Evolutionary conservation across 2,113 vertebrate species (phyloP).

Genomic region (Corynorhinus townsendii): DNA sequence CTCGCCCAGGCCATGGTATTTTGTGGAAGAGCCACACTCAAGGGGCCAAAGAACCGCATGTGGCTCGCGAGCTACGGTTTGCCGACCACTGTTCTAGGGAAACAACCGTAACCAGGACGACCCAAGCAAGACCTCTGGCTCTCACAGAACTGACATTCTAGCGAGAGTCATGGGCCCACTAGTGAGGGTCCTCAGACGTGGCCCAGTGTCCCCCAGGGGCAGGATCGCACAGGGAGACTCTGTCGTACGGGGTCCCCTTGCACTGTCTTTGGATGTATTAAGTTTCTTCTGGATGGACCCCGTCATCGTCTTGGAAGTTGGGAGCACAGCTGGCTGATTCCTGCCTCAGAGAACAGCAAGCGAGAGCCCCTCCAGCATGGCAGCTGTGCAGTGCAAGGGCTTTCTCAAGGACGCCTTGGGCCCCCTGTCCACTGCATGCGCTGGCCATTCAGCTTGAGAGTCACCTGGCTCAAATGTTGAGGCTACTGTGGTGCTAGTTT

Average conservation of each 20-base stretch:
- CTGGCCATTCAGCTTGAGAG: neutral
- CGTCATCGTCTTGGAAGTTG: neutral
- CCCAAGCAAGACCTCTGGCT: too few species aligned
- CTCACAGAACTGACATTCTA: neutral
- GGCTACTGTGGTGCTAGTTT: neutral
- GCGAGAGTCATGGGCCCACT: neutral
- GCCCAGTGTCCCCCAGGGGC: neutral
- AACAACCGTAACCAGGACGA: accelerated
- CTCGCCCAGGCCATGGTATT: too few species aligned
- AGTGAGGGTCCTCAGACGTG: neutral
- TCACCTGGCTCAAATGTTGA: neutral
- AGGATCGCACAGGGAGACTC: neutral
- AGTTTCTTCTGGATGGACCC: too few species aligned
- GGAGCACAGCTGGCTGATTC: neutral
- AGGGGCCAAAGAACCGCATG: too few species aligned
- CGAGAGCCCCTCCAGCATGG: neutral
- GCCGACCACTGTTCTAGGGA: neutral
- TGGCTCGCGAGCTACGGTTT: too few species aligned
- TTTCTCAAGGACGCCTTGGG: neutral
- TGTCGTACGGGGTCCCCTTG: too few species aligned
- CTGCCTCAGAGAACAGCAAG: neutral
- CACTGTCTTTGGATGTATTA: accelerated
- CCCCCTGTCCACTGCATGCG: neutral
- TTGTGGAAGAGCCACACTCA: too few species aligned
- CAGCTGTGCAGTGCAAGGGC: neutral